These are phyloP conservation scores for Euzophera pinguis DNA, from an alignment of 2,888 invertebrate species.

Conservation along the genomic window DNA sequence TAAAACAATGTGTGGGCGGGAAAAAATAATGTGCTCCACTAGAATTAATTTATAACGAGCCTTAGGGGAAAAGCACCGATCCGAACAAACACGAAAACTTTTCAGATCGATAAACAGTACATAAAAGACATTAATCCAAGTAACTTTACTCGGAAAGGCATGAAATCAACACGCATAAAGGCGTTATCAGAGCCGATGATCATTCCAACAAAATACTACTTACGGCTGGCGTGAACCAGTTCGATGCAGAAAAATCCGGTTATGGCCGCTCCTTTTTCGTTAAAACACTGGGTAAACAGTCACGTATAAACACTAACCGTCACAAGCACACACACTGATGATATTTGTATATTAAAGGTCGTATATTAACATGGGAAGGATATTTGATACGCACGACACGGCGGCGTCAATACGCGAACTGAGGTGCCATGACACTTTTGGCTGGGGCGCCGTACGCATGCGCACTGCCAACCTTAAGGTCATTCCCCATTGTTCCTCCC, in stretches of 20 bases:
- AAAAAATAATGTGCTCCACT: constrained; percentile 14
- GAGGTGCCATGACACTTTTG: constrained; percentile 69
- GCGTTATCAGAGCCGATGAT: constrained; percentile 18
- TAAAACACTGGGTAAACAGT: constrained; percentile 24
- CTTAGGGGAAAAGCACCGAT: constrained; percentile 25
- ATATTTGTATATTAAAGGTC: constrained; percentile 16
- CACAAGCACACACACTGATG: constrained; percentile 31
- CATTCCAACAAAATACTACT: constrained; percentile 38
- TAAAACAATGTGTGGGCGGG: constrained; percentile 12
- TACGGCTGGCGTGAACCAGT: constrained; percentile 45
- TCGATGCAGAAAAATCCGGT: constrained; percentile 51
- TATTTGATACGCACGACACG: constrained; percentile 41
- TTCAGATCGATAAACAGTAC: constrained; percentile 52
- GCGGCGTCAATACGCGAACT: constrained; percentile 71
- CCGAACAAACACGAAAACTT: constrained; percentile 38
- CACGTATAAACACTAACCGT: constrained; percentile 19
- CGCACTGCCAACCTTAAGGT: constrained; percentile 54
- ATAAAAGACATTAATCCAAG: constrained; percentile 44
- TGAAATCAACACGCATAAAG: constrained; percentile 25
- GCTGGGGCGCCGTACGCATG: constrained; percentile 62
- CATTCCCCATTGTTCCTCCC: constrained; percentile 62
- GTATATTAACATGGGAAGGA: constrained; percentile 20
- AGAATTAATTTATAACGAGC: constrained; percentile 24
- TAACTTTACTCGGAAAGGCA: constrained; percentile 25
- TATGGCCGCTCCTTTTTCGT: constrained; percentile 23